phyloP scores from a whole-genome alignment of 2,888 invertebrate genomes.

The Aspidapion aeneum region DNA sequence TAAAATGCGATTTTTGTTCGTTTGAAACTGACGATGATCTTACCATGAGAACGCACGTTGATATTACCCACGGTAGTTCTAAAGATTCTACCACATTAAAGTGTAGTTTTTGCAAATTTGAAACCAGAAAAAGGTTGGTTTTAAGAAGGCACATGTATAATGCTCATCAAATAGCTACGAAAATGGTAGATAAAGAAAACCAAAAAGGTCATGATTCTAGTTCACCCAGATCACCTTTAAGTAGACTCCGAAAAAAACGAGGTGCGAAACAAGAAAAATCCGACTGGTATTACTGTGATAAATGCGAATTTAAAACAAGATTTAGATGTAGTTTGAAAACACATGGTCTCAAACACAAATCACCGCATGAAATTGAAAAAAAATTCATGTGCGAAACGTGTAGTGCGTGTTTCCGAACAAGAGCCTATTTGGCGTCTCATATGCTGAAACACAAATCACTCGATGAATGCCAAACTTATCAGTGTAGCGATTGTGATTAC shows the following conservation, averaged over 20 bases:
- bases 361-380: neutral
- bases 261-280: neutral
- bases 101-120: neutral
- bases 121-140: neutral
- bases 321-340: neutral
- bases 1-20: neutral
- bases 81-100: neutral
- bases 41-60: neutral
- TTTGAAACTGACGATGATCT: neutral
- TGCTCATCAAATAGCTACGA: neutral
- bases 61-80: neutral
- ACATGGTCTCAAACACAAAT: neutral
- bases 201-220: neutral
- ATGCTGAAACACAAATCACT: neutral
- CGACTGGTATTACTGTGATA: neutral
- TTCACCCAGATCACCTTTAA: neutral
- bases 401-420: neutral
- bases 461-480: neutral
- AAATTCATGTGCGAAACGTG: neutral
- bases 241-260: neutral
- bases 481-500: neutral
- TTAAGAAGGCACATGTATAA: neutral
- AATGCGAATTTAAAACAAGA: neutral
- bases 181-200: neutral
- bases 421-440: neutral